Conservation (phyloP, 2,113 vertebrate genomes). For the Lontra canadensis region DNA sequence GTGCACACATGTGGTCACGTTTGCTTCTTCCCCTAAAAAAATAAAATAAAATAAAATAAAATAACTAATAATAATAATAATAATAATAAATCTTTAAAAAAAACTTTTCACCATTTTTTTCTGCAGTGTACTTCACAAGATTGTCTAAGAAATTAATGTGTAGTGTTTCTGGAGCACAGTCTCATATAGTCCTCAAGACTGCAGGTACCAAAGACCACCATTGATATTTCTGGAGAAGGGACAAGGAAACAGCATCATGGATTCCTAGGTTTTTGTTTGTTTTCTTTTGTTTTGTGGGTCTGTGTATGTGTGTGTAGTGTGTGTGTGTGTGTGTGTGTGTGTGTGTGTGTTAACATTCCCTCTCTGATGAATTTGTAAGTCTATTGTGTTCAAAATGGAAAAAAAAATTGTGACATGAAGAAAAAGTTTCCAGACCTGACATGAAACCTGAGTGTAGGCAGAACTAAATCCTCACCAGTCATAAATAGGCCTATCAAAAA, state of each 20-base stretch:
- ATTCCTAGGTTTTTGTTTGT: not conserved
- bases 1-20: too few relatives aligned
- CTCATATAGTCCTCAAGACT: not conserved
- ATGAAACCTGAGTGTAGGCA: not conserved
- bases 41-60: too few relatives aligned
- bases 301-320: not conserved
- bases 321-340: not conserved
- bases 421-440: not conserved
- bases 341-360: not conserved
- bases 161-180: not conserved
- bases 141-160: not conserved
- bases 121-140: not conserved
- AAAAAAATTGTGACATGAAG: not conserved
- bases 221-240: not conserved
- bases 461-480: slow-evolving; percentile 8
- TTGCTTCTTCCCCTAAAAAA: not conserved
- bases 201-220: not conserved
- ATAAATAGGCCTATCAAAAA: not conserved
- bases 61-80: not conserved
- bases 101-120: not conserved
- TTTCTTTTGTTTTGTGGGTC: not conserved
- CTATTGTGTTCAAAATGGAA: not conserved
- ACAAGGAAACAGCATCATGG: not conserved
- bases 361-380: not conserved
- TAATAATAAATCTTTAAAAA: not conserved